Base-by-base conservation (phyloP, 2,113 vertebrate genomes). In the Leuciscus idus region DNA sequence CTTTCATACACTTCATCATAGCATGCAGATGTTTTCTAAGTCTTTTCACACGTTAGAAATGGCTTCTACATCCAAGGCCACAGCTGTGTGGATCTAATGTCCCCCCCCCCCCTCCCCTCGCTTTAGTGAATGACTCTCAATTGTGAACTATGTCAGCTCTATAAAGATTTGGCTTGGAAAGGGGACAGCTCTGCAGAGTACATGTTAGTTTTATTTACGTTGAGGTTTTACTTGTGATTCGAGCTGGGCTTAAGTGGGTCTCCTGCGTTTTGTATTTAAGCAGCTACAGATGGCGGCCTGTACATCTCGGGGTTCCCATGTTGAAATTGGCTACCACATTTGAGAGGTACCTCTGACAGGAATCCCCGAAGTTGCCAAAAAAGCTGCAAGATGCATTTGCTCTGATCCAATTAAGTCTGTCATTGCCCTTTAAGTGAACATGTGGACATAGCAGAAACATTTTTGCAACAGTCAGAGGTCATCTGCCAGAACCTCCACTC, bases 391-490 rank as follows among this genome's bases (percentile, higher is more conserved):
- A 91, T 86, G 91, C 87, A 86, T 90, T 79, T 90, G 87, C 91
- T 89, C 89, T 78, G 57, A 82, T 88, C 89, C 87, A 91, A 89
- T 92, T 92, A 91, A 90, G 74, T 92, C 83, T 89, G 89, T 91
- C 91, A 91, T 90, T 92, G 90, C 86, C 89, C 90, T 92, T 92
- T 92, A 91, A 68, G 76, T 26, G 85, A 91, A 91, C 92, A 78
- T 88, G 90, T 86, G 86, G 89, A 88, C 87, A 75, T 89, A 91
- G 90, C 90, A 91, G 36, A 87, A 39, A 59, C 13, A 87, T 89
- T 90, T 89, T 50, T 78, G 80, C 55, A 87, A 72, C 88, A 87
- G 88, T 88, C 85, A 90, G 89, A 91, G 92, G 90, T 93, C 91
- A 92, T 84, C 86, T 89, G 85, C 84, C 85, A 89, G 85, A 88